phyloP scores from a whole-genome alignment of 2,888 invertebrate species.

The Tipula lateralis region DNA sequence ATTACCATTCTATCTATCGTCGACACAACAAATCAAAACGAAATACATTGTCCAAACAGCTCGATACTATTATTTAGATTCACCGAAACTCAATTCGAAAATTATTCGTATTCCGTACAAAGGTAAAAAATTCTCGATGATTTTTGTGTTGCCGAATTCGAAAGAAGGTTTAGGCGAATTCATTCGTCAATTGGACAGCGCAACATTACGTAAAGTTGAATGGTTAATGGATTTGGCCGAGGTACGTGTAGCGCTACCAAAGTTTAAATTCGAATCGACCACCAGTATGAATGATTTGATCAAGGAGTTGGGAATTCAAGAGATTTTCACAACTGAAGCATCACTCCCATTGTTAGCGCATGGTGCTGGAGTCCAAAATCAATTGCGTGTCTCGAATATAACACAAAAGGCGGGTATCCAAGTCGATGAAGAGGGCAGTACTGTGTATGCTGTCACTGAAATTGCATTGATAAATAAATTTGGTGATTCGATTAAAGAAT shows the following conservation, averaged over 20 bases:
- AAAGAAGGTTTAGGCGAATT: slow-evolving; percentile 58
- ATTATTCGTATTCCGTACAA: slow-evolving; percentile 69
- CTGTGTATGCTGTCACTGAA: slow-evolving; percentile 65
- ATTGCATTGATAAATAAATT: slow-evolving; percentile 69
- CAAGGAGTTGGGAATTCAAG: slow-evolving; percentile 62
- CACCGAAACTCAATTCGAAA: slow-evolving; percentile 60
- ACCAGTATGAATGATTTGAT: slow-evolving; percentile 52
- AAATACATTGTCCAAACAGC: slow-evolving; percentile 67
- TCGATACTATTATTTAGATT: slow-evolving; percentile 61
- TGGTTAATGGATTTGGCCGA: slow-evolving; percentile 55
- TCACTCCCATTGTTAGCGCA: slow-evolving; percentile 64
- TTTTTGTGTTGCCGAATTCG: slow-evolving; percentile 64
- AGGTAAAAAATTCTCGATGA: slow-evolving; percentile 71
- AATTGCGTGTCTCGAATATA: slow-evolving; percentile 62
- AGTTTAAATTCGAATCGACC: slow-evolving; percentile 68
- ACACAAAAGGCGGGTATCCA: slow-evolving; percentile 72
- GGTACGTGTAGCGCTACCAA: slow-evolving; percentile 64
- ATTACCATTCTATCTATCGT: slow-evolving; percentile 58
- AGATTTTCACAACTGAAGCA: slow-evolving; percentile 66
- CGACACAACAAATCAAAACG: slow-evolving; percentile 50
- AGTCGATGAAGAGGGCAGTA: slow-evolving; percentile 70
- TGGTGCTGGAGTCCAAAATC: slow-evolving; percentile 51
- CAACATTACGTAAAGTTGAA: slow-evolving; percentile 54
- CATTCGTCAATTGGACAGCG: slow-evolving; percentile 55
- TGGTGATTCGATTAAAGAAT: slow-evolving; percentile 56